Evolutionary conservation across 2,888 invertebrate species (phyloP).

Genomic region (Mantis religiosa): DNA sequence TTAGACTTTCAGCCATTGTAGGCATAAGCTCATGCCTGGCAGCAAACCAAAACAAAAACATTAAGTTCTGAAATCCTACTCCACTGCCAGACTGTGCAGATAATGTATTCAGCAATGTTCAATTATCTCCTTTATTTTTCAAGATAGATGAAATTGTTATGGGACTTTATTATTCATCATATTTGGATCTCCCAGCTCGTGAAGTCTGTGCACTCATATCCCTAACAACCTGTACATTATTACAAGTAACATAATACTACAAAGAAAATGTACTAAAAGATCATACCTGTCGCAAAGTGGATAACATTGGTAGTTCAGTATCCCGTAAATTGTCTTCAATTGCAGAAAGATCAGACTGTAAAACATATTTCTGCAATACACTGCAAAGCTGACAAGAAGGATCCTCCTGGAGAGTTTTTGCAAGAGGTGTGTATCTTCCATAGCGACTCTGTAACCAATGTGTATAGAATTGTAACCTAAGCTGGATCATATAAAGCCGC

Average conservation of each 20-base stretch:
- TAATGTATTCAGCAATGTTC: too few species aligned
- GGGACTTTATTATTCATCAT: too few species aligned
- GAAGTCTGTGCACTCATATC: too few species aligned
- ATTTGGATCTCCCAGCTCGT: too few species aligned
- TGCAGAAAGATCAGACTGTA: conserved; percentile 68
- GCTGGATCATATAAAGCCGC: not conserved
- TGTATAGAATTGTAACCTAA: not conserved
- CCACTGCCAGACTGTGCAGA: too few species aligned
- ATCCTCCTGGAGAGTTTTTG: conserved; percentile 89
- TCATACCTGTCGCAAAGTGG: conserved; percentile 77
- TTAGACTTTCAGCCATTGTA: too few species aligned
- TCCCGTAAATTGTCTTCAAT: conserved; percentile 82
- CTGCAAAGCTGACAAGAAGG: conserved; percentile 91
- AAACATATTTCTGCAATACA: conserved; percentile 78
- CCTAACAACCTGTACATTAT: too few species aligned
- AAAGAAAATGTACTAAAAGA: conserved; percentile 24
- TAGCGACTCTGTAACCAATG: conserved; percentile 71
- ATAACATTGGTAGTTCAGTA: conserved; percentile 79
- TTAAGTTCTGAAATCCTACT: too few species aligned
- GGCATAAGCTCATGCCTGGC: too few species aligned
- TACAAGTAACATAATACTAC: not conserved
- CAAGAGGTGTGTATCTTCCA: conserved; percentile 79
- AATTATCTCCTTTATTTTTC: too few species aligned
- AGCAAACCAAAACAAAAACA: too few species aligned
- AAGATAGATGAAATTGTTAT: too few species aligned